Evolutionary conservation across 2,113 vertebrate species (phyloP).

Genomic region (Poeciliopsis retropinna): DNA sequence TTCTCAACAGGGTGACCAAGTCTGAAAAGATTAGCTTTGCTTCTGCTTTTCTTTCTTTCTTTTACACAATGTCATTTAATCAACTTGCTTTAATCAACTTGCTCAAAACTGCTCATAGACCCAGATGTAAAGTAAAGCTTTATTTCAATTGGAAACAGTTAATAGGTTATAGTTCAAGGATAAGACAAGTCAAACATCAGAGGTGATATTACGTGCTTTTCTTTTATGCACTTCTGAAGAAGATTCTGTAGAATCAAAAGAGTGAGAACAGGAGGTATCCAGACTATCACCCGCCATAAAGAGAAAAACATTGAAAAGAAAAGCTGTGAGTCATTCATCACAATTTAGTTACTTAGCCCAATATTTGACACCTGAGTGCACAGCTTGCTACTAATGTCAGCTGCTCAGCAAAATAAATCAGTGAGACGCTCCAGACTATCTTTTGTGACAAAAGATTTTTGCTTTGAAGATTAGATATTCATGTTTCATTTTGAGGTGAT

Average conservation of each 20-base stretch:
- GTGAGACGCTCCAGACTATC: slow-evolving; percentile 52
- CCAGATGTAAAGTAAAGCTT: too few relatives aligned
- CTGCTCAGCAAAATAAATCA: slow-evolving; percentile 61
- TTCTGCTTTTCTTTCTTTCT: background rate
- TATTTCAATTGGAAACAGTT: too few relatives aligned
- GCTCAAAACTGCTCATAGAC: too few relatives aligned
- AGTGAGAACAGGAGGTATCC: slow-evolving; percentile 15
- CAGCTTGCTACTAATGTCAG: slow-evolving; percentile 68
- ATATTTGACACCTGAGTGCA: slow-evolving; percentile 73
- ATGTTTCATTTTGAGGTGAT: slow-evolving; percentile 50
- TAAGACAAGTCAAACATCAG: too few relatives aligned
- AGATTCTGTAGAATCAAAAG: slow-evolving; percentile 10
- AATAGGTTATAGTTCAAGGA: too few relatives aligned
- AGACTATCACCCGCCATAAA: slow-evolving; percentile 20
- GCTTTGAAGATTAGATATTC: slow-evolving; percentile 51
- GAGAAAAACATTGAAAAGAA: slow-evolving; percentile 44
- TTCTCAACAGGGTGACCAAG: slow-evolving; percentile 5
- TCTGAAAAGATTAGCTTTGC: slow-evolving; percentile 1
- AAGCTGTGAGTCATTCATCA: slow-evolving; percentile 72
- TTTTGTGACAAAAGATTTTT: slow-evolving; percentile 55
- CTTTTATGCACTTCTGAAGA: background rate
- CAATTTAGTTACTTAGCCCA: slow-evolving; percentile 72
- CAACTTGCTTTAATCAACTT: too few relatives aligned
- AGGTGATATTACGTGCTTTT: too few relatives aligned
- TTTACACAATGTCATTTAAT: background rate